A percentile compares a stretch with the other conserved stretches of the same genome.
These are phyloP conservation scores for Thalassaphorura encarpata DNA, from an alignment of 1,140 invertebrate species.

Conservation along the genomic window DNA sequence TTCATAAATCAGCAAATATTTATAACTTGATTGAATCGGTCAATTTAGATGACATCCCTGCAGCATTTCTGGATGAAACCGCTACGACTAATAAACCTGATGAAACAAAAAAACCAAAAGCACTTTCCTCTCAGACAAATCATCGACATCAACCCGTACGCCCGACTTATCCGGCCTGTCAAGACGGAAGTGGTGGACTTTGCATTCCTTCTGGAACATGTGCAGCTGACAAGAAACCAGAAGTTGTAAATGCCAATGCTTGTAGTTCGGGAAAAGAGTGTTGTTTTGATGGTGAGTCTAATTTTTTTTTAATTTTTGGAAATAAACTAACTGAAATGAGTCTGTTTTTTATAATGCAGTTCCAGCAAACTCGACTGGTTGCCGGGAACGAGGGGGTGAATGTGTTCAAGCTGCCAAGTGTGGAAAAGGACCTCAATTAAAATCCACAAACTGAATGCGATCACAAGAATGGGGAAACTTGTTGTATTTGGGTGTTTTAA, in stretches of 20 bases:
- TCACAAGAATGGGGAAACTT: slow-evolving; percentile 10
- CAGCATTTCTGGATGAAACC: too few relatives aligned
- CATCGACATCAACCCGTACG: not conserved
- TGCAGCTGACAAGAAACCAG: slow-evolving; percentile 8
- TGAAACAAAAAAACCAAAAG: too few relatives aligned
- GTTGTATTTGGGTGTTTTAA: slow-evolving; percentile 19
- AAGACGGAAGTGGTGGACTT: slow-evolving; percentile 25
- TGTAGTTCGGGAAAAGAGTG: slow-evolving; percentile 18
- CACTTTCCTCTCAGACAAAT: too few relatives aligned
- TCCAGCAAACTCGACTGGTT: slow-evolving; percentile 8
- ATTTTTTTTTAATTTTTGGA: not conserved
- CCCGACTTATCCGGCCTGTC: slow-evolving; percentile 4
- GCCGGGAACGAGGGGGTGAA: slow-evolving; percentile 17
- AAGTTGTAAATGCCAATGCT: not conserved
- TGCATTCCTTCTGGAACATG: slow-evolving; percentile 22
- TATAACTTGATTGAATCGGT: too few relatives aligned
- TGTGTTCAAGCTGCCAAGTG: slow-evolving; percentile 7
- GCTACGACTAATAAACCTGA: too few relatives aligned
- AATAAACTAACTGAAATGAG: too few relatives aligned
- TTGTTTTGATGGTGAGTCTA: slow-evolving; percentile 19
- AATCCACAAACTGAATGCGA: slow-evolving; percentile 15
- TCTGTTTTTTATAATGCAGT: slow-evolving; percentile 7
- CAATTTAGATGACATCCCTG: too few relatives aligned
- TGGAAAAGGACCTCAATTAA: slow-evolving; percentile 3
- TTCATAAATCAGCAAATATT: too few relatives aligned